Conservation (phyloP, 2,797 vertebrate genomes). For the Cirrhinus mrigala region DNA sequence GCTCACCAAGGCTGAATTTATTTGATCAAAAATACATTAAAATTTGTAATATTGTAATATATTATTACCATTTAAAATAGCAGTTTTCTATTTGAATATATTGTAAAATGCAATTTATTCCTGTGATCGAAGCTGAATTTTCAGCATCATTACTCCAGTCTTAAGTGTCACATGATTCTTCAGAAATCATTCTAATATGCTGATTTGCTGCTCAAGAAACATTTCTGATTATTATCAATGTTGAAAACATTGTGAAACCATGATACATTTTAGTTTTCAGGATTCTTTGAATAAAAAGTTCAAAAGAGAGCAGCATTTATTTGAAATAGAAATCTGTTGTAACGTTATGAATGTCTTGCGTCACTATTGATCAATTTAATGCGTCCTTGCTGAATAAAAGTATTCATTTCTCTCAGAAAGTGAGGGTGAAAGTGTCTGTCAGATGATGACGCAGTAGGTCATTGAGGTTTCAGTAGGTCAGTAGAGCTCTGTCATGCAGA, state of each 20-base stretch:
- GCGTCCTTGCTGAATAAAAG: neutral
- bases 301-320: neutral
- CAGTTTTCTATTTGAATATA: neutral
- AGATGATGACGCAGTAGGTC: neutral
- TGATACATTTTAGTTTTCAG: neutral
- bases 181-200: too few species aligned
- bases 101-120: neutral
- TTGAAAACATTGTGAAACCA: neutral
- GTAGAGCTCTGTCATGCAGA: neutral
- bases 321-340: neutral
- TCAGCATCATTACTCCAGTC: too few species aligned
- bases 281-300: neutral
- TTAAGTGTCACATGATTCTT: too few species aligned
- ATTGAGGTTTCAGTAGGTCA: neutral
- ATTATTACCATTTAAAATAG: neutral
- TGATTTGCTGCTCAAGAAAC: too few species aligned
- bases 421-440: neutral
- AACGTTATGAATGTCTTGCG: neutral
- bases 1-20: neutral
- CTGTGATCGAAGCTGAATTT: too few species aligned
- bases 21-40: neutral
- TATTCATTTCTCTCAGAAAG: neutral
- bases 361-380: neutral
- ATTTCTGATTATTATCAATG: neutral
- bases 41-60: neutral